Conservation (phyloP, 2,113 vertebrate species). For the Eretmochelys imbricata region DNA sequence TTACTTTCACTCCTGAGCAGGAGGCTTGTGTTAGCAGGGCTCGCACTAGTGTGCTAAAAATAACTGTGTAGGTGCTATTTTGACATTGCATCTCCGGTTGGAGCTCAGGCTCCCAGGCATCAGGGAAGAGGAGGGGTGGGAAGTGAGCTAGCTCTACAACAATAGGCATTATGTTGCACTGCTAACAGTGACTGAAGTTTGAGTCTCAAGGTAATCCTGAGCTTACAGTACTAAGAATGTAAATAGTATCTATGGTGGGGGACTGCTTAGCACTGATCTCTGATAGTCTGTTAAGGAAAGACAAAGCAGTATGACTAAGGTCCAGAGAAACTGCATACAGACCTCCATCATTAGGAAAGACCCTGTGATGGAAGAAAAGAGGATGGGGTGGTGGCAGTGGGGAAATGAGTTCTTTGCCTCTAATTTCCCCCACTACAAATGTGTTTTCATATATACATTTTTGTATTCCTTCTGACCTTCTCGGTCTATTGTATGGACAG, state of each 20-base stretch:
- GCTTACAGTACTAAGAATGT: not conserved
- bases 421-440: not conserved
- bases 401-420: accelerated
- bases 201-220: not conserved
- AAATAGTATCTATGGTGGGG: not conserved
- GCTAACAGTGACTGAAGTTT: not conserved
- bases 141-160: not conserved
- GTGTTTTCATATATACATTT: not conserved
- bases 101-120: not conserved
- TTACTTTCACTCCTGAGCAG: not conserved
- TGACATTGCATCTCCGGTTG: not conserved
- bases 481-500: not conserved
- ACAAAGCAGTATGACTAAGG: not conserved
- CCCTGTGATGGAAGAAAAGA: not conserved
- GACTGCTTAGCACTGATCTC: accelerated
- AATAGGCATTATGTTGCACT: not conserved
- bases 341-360: not conserved
- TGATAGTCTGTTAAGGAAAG: not conserved
- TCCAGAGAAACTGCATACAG: not conserved
- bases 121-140: accelerated
- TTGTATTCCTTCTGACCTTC: not conserved
- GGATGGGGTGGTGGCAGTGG: not conserved
- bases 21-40: accelerated
- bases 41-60: not conserved
- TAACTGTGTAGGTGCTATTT: not conserved